These are phyloP conservation scores for Dynastes grantii DNA, from an alignment of 2,888 invertebrate species.

Conservation along the genomic window DNA sequence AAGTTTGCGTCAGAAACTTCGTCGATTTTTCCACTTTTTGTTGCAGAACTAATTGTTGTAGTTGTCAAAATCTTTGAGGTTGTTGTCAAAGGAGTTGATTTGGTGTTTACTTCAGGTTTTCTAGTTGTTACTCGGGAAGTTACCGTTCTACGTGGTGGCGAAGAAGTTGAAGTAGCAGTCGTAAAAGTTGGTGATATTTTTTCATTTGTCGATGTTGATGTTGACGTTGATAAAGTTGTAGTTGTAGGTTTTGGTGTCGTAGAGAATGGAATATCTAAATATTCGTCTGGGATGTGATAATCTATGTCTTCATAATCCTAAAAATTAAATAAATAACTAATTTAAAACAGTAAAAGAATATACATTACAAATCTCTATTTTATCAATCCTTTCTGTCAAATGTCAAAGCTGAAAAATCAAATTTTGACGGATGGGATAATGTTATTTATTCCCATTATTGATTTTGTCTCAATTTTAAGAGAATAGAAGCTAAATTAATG, in stretches of 20 bases:
- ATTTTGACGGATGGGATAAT: too few relatives aligned
- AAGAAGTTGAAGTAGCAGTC: slow-evolving; percentile 71
- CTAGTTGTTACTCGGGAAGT: slow-evolving; percentile 59
- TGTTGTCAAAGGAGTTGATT: slow-evolving; percentile 55
- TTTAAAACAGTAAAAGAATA: too few relatives aligned
- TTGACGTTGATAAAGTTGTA: not conserved
- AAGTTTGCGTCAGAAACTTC: not conserved
- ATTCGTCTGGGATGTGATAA: slow-evolving; percentile 79
- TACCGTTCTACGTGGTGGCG: slow-evolving; percentile 24
- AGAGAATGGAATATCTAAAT: slow-evolving; percentile 69
- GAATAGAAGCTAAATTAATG: too few relatives aligned
- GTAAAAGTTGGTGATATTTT: slow-evolving; percentile 70
- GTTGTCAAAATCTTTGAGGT: not conserved
- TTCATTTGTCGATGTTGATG: not conserved
- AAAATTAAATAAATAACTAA: slow-evolving; percentile 60
- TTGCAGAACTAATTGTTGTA: too few relatives aligned
- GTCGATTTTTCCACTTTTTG: slow-evolving; percentile 15
- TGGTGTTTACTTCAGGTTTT: slow-evolving; percentile 58
- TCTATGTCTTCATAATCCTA: slow-evolving; percentile 81
- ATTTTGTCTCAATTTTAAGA: too few relatives aligned
- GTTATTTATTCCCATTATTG: too few relatives aligned
- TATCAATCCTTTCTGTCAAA: too few relatives aligned
- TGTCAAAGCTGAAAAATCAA: too few relatives aligned
- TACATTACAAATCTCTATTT: too few relatives aligned
- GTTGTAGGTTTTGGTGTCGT: slow-evolving; percentile 74